A percentile compares a stretch with the other conserved stretches of the same genome.
Evolutionary conservation across 2,797 vertebrate species (phyloP).

Genomic region (Leucoraja ocellata): DNA sequence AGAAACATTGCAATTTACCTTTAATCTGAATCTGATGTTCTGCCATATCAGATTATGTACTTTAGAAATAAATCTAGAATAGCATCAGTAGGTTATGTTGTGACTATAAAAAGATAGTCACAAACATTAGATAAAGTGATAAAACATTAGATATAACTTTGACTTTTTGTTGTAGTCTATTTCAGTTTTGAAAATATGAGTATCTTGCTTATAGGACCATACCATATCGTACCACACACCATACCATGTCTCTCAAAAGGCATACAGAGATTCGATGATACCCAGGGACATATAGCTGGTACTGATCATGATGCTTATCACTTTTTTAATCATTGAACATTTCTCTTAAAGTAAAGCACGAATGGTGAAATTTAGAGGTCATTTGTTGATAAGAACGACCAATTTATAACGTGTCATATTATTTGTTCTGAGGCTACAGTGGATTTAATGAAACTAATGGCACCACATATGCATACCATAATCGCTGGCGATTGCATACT

Average conservation of each 20-base stretch:
- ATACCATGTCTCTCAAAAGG: not conserved
- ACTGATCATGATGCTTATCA: not conserved
- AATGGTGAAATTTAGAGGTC: not conserved
- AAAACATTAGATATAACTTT: not conserved
- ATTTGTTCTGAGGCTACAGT: not conserved
- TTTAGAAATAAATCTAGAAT: not conserved
- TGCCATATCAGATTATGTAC: not conserved
- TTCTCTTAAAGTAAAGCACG: not conserved
- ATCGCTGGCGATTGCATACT: not conserved
- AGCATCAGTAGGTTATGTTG: too few relatives aligned
- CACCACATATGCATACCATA: not conserved
- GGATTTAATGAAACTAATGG: not conserved
- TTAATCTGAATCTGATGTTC: not conserved
- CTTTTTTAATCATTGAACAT: not conserved
- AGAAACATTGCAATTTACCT: not conserved
- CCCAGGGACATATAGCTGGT: not conserved
- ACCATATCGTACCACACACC: too few relatives aligned
- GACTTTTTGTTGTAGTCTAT: not conserved
- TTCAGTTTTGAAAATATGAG: not conserved
- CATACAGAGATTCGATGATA: not conserved
- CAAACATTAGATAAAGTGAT: too few relatives aligned
- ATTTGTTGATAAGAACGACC: not conserved
- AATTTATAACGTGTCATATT: not conserved
- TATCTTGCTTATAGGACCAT: not conserved
- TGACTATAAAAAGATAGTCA: not conserved